Percentiles rank a stretch among this genome's conserved stretches.
phyloP scores from a whole-genome alignment of 1,140 invertebrate genomes.

The Ceratina australensis region DNA sequence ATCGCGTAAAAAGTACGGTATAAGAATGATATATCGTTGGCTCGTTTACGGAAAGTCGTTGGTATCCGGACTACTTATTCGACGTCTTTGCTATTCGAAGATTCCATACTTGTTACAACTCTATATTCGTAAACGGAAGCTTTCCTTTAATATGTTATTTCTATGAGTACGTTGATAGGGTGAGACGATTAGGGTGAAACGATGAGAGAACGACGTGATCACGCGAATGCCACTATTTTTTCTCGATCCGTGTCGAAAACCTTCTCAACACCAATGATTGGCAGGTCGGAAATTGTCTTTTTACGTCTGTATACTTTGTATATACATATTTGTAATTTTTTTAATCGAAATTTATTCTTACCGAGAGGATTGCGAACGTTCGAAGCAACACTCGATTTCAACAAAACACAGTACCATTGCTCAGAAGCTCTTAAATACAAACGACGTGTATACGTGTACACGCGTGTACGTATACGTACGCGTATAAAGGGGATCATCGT shows the following conservation, averaged over 20 bases:
- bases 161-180: constrained; percentile 5
- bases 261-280: neutral
- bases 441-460: too few species aligned
- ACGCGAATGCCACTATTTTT: constrained; percentile 7
- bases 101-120: constrained; percentile 28
- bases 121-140: constrained; percentile 17
- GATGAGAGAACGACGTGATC: constrained; percentile 25
- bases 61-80: too few species aligned
- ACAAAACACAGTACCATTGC: too few species aligned
- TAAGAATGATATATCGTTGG: constrained; percentile 9
- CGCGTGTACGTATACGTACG: too few species aligned
- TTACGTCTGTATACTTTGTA: constrained; percentile 13
- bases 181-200: neutral
- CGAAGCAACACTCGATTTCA: too few species aligned
- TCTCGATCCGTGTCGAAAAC: neutral
- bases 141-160: constrained; percentile 34
- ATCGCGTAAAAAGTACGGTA: constrained; percentile 7
- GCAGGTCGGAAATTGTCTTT: constrained; percentile 5
- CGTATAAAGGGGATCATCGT: too few species aligned
- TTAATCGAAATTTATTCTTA: too few species aligned
- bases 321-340: constrained; percentile 2
- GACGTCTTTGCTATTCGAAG: constrained; percentile 25
- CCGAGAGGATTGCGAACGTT: too few species aligned
- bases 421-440: too few species aligned
- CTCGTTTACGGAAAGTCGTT: too few species aligned